Percentiles rank a stretch among this genome's conserved stretches.
phyloP scores from a whole-genome alignment of 1,140 invertebrate species.

The Onthophagus taurus region DNA sequence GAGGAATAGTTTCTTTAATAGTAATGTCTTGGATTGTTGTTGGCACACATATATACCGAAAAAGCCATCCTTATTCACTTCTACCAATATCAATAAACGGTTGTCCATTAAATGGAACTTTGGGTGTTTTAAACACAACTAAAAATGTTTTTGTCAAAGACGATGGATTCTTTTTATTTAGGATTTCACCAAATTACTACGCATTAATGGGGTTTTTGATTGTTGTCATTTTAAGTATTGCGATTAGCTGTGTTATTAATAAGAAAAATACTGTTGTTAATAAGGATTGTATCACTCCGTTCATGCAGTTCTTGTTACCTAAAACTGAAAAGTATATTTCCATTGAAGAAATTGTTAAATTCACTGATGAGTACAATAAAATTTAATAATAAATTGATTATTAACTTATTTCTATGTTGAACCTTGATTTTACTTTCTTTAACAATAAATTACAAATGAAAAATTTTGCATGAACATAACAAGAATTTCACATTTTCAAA shows the following conservation, averaged over 20 bases:
- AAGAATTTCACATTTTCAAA: too few species aligned
- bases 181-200: conserved; percentile 8
- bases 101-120: neutral
- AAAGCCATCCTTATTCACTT: neutral
- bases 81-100: neutral
- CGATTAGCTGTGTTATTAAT: neutral
- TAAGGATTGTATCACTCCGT: neutral
- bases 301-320: neutral
- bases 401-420: too few species aligned
- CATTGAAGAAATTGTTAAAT: too few species aligned
- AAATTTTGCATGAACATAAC: too few species aligned
- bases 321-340: too few species aligned
- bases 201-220: neutral
- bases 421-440: too few species aligned
- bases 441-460: too few species aligned
- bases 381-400: too few species aligned
- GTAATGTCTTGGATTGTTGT: neutral
- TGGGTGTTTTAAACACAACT: neutral
- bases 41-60: neutral
- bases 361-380: too few species aligned
- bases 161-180: neutral
- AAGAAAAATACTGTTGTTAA: neutral
- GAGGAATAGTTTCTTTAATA: neutral
- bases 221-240: neutral
- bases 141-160: neutral